phyloP scores from a whole-genome alignment of 2,888 invertebrate species.

The Cenopis cana region DNA sequence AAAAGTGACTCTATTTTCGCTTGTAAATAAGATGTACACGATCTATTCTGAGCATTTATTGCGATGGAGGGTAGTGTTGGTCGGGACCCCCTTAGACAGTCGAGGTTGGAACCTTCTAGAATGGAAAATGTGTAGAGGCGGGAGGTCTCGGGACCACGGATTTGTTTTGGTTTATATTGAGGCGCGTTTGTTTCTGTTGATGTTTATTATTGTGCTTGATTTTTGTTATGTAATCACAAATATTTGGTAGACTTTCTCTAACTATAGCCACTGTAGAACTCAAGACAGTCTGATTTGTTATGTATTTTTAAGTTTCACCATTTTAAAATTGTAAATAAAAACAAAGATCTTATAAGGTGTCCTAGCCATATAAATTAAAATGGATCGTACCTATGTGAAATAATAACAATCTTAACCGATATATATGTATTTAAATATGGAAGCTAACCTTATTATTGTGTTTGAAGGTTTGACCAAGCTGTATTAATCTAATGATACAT shows the following conservation, averaged over 20 bases:
- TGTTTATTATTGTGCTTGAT: constrained; percentile 78
- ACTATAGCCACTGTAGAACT: constrained; percentile 66
- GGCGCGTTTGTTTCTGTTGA: constrained; percentile 77
- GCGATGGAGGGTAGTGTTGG: constrained; percentile 17
- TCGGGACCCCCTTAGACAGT: constrained; percentile 34
- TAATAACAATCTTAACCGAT: constrained; percentile 35
- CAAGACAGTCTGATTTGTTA: constrained; percentile 77
- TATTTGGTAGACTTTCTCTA: constrained; percentile 74
- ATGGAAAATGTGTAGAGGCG: constrained; percentile 2
- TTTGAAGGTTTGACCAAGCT: constrained; percentile 53
- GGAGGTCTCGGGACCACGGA: constrained; percentile 34
- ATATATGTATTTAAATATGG: constrained; percentile 37
- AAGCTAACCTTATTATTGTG: constrained; percentile 44
- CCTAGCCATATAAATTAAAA: constrained; percentile 58
- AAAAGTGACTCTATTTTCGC: constrained; percentile 55
- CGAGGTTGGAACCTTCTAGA: constrained; percentile 1
- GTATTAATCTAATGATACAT: constrained; percentile 44
- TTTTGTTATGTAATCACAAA: constrained; percentile 79
- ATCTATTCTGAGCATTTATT: constrained; percentile 65
- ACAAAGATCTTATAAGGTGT: constrained; percentile 72
- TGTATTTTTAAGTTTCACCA: constrained; percentile 83
- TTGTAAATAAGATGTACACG: constrained; percentile 54
- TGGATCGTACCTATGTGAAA: constrained; percentile 33
- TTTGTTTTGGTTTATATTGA: constrained; percentile 55
- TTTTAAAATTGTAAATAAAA: constrained; percentile 74